Percentiles rank a stretch among this genome's conserved stretches.
Evolutionary conservation across 2,888 invertebrate species (phyloP).

Genomic region (Pristionchus japonicus): DNA sequence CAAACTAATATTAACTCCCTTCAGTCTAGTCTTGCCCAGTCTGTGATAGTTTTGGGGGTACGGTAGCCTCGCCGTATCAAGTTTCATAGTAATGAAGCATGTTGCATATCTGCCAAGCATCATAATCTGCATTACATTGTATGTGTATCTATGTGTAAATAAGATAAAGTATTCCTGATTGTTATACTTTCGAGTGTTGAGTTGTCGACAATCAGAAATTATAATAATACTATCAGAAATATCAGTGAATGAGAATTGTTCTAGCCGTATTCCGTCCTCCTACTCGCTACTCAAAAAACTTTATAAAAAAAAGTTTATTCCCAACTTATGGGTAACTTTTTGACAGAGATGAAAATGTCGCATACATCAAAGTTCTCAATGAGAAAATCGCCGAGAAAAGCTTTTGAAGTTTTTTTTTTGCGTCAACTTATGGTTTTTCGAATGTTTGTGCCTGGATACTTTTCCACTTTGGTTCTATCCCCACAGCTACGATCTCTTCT

Average conservation of each 20-base stretch:
- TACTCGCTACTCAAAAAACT: too few relatives aligned
- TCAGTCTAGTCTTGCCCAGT: conserved; percentile 15
- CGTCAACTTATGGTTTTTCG: too few relatives aligned
- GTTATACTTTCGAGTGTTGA: neutral
- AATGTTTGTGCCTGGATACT: too few relatives aligned
- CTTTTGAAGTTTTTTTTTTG: too few relatives aligned
- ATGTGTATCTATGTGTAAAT: neutral
- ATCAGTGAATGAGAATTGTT: too few relatives aligned
- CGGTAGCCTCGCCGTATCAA: neutral
- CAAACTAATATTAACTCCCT: neutral
- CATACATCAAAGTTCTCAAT: too few relatives aligned
- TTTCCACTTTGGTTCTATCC: neutral
- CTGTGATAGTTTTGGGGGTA: conserved; percentile 29
- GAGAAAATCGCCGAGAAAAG: neutral
- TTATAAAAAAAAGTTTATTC: too few relatives aligned
- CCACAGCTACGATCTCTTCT: neutral
- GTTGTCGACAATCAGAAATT: neutral
- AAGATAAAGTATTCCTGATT: conserved; percentile 16
- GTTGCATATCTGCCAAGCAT: conserved; percentile 15
- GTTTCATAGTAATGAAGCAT: neutral
- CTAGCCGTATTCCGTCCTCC: too few relatives aligned
- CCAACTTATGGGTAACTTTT: too few relatives aligned
- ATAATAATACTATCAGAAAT: too few relatives aligned
- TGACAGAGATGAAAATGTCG: too few relatives aligned
- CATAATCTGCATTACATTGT: neutral